Conservation (phyloP, 2,888 invertebrate genomes). For the Sturmia bella region DNA sequence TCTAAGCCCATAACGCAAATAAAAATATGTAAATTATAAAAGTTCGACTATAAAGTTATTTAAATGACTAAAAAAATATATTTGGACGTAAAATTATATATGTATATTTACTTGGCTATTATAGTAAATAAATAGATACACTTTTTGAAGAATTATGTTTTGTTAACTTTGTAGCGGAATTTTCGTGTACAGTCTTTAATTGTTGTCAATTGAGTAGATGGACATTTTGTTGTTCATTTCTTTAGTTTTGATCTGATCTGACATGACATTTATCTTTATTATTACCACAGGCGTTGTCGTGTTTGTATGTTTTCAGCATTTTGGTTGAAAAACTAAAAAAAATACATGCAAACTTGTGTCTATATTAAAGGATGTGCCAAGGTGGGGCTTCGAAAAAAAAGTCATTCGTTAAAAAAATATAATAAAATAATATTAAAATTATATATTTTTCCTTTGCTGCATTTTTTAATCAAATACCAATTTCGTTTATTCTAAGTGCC, state of each 20-base stretch:
- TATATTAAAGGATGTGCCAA: constrained; percentile 38
- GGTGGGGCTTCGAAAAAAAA: constrained; percentile 22
- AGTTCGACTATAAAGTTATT: too few species aligned
- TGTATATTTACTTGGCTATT: too few species aligned
- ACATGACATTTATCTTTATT: constrained; percentile 71
- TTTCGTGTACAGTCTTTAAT: constrained; percentile 27
- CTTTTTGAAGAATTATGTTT: too few species aligned
- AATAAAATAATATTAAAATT: neutral
- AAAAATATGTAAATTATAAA: too few species aligned
- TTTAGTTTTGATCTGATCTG: constrained; percentile 62
- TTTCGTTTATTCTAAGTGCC: too few species aligned
- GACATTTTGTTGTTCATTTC: constrained; percentile 33
- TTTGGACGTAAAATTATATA: too few species aligned
- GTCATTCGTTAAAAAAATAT: neutral
- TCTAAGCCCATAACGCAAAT: too few species aligned
- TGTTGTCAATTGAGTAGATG: constrained; percentile 6
- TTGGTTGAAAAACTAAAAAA: neutral
- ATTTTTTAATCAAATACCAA: too few species aligned
- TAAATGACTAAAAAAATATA: too few species aligned
- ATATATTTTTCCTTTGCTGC: too few species aligned
- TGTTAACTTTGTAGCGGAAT: neutral
- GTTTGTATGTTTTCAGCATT: constrained; percentile 33
- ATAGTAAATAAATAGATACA: too few species aligned
- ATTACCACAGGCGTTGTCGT: constrained; percentile 72
- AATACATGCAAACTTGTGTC: neutral